A percentile compares a stretch with the other conserved stretches of the same genome.
phyloP scores from a whole-genome alignment of 2,113 vertebrate genomes.

The Pyxicephalus adspersus region DNA sequence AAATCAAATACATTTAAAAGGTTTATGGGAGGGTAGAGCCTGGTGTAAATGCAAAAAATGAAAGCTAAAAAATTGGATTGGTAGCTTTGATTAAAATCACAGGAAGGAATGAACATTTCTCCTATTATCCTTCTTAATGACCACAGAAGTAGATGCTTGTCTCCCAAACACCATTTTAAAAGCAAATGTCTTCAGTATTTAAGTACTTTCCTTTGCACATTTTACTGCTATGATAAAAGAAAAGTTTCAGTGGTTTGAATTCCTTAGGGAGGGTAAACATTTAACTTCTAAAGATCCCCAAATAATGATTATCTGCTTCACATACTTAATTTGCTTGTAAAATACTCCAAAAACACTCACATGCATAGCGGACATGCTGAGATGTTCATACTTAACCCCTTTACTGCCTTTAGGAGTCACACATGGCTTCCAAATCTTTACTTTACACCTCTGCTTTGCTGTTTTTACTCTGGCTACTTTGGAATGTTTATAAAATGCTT shows the following conservation, averaged over 20 bases:
- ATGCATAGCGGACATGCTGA: not conserved
- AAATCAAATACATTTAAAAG: not conserved
- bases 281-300: not conserved
- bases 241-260: conserved; percentile 15
- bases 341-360: not conserved
- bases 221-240: conserved; percentile 21
- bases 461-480: not conserved
- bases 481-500: not conserved
- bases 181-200: not conserved
- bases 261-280: conserved; percentile 7
- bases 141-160: not conserved
- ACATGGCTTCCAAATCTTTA: not conserved
- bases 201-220: not conserved
- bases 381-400: too few relatives aligned
- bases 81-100: not conserved
- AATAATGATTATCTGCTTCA: not conserved
- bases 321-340: conserved; percentile 25
- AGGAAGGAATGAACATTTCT: not conserved
- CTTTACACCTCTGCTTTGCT: not conserved
- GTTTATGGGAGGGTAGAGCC: not conserved
- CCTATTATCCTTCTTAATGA: not conserved
- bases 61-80: not conserved
- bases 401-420: not conserved
- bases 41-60: not conserved
- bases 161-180: too few relatives aligned